These are phyloP conservation scores for Petrolisthes manimaculis DNA, from an alignment of 2,888 invertebrate genomes.

Conservation along the genomic window DNA sequence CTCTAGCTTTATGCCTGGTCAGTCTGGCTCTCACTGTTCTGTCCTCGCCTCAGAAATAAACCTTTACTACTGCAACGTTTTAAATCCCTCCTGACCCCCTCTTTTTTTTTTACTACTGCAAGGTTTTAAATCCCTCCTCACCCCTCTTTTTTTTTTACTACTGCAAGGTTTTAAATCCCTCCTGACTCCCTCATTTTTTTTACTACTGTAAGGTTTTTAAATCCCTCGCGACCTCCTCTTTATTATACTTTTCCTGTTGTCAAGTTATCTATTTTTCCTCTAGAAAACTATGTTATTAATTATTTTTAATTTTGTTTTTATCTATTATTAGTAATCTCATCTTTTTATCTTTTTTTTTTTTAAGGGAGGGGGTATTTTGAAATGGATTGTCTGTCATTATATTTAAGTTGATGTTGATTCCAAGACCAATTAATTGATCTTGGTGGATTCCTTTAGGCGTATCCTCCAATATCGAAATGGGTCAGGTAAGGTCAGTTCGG, in stretches of 20 bases:
- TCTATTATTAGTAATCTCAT: background rate
- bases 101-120: constrained; percentile 6
- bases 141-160: background rate
- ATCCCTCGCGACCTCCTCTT: background rate
- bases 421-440: no score
- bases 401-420: no score
- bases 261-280: background rate
- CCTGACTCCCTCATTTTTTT: background rate
- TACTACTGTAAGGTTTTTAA: background rate
- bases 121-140: constrained; percentile 31
- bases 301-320: background rate
- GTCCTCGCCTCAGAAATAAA: constrained; percentile 57
- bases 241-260: background rate
- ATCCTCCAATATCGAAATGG: no score
- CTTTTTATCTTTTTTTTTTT: background rate
- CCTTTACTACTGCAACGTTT: constrained; percentile 17
- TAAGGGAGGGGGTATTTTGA: no score
- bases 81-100: background rate
- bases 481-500: no score
- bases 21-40: constrained; percentile 40
- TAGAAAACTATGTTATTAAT: background rate
- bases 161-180: background rate
- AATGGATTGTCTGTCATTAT: no score
- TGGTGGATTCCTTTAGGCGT: no score
- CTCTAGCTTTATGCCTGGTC: constrained; percentile 44